These are phyloP conservation scores for Scytalopus superciliaris DNA, from an alignment of 2,113 vertebrate species.

Conservation along the genomic window DNA sequence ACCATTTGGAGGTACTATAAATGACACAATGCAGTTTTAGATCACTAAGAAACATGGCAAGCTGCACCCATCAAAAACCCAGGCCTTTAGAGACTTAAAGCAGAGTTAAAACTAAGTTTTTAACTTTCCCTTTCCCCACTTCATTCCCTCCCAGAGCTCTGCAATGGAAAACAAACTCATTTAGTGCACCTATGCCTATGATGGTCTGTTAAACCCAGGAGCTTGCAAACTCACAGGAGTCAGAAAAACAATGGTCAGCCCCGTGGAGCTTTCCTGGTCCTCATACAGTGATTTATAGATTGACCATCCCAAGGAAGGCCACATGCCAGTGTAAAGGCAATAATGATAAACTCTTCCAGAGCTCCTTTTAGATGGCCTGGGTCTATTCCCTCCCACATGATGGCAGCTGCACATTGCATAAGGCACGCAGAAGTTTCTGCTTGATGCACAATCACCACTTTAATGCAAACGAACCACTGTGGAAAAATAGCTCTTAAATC, in stretches of 20 bases:
- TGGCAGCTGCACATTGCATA: background rate
- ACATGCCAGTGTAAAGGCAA: background rate
- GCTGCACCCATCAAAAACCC: background rate
- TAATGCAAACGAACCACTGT: background rate
- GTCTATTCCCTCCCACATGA: background rate
- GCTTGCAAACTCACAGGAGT: background rate
- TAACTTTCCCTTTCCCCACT: background rate
- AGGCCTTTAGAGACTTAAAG: background rate
- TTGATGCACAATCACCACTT: background rate
- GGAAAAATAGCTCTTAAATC: background rate
- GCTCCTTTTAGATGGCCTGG: background rate
- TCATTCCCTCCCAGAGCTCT: background rate
- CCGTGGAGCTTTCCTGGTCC: background rate
- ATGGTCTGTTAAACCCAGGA: background rate
- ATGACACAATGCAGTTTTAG: conserved; percentile 48
- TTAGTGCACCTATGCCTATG: background rate
- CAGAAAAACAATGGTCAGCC: background rate
- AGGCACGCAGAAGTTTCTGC: background rate
- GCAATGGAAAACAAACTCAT: background rate
- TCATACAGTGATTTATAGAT: background rate
- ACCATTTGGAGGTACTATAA: conserved; percentile 97
- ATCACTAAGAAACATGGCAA: background rate
- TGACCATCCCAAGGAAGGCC: background rate
- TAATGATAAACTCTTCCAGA: background rate
- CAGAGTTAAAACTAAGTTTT: background rate